Evolutionary conservation across 2,797 vertebrate genomes (phyloP).

Genomic region (Lophius americanus): DNA sequence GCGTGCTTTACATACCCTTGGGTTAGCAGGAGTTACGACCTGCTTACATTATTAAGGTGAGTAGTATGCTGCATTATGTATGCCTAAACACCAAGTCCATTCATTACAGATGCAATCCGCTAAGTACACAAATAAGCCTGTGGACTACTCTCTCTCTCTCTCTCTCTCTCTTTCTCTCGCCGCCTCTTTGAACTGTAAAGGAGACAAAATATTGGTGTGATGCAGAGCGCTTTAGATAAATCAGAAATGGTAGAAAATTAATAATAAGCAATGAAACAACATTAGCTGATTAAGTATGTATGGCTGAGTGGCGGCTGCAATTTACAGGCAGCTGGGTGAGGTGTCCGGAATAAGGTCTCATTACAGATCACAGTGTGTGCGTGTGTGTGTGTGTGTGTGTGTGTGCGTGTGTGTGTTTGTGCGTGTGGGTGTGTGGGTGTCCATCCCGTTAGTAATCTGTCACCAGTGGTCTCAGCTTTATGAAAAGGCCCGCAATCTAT

Average conservation of each 20-base stretch:
- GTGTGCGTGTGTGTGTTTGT: conserved; percentile 33
- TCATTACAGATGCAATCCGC: conserved; percentile 82
- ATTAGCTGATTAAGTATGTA: conserved; percentile 89
- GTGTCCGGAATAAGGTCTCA: conserved; percentile 84
- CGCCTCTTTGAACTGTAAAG: conserved; percentile 72
- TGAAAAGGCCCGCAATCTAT: conserved; percentile 85
- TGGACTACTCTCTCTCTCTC: conserved; percentile 49
- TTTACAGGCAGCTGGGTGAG: conserved; percentile 79
- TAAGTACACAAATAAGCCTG: conserved; percentile 79
- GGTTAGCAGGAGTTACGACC: conserved; percentile 79
- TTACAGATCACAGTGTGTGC: conserved; percentile 68
- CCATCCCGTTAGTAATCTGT: conserved; percentile 77
- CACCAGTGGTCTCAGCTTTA: conserved; percentile 80
- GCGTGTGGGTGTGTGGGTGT: conserved; percentile 35
- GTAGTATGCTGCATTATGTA: conserved; percentile 74
- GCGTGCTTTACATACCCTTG: conserved; percentile 72
- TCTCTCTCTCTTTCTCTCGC: conserved; percentile 44
- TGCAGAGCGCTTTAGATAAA: conserved; percentile 77
- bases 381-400: conserved; percentile 42
- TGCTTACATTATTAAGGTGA: conserved; percentile 81
- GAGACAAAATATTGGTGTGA: conserved; percentile 79
- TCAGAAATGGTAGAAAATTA: conserved; percentile 80
- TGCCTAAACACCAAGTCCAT: conserved; percentile 80
- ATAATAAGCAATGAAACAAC: conserved; percentile 85
- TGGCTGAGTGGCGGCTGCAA: conserved; percentile 77